These are phyloP conservation scores for Hypotaenidia philippensis DNA, from an alignment of 2,797 vertebrate genomes.

Conservation along the genomic window DNA sequence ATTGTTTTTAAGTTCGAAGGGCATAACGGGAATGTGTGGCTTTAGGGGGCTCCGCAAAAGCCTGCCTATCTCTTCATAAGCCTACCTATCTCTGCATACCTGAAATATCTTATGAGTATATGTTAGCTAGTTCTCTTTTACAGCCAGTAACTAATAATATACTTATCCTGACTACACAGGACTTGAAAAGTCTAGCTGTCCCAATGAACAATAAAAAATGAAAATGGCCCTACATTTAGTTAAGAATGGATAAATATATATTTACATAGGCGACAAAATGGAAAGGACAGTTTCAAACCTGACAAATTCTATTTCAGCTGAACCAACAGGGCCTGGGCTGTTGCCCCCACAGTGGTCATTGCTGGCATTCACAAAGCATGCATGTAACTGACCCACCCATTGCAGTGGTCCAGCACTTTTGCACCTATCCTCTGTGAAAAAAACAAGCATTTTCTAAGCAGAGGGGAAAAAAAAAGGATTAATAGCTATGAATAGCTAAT, in stretches of 20 bases:
- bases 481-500: neutral
- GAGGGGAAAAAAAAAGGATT: neutral
- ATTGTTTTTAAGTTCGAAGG: neutral
- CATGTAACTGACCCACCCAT: neutral
- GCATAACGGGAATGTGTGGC: neutral
- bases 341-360: neutral
- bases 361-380: rapidly evolving
- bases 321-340: neutral
- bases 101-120: neutral
- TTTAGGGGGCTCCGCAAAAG: neutral
- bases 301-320: neutral
- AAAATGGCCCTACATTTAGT: neutral
- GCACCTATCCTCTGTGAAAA: neutral
- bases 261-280: neutral
- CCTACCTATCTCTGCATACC: neutral
- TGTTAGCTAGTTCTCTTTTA: neutral
- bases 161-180: neutral
- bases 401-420: neutral
- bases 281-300: neutral
- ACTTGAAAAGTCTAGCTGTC: neutral
- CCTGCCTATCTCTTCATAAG: neutral
- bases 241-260: neutral
- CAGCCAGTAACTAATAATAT: neutral
- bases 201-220: neutral
- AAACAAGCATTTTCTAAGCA: neutral